Evolutionary conservation across 37 sponge, comb jelly and placozoan genomes (phyloP), one percentile per base, ranked within the genome.

Genomic region (Aphrocallistes beatrix): DNA sequence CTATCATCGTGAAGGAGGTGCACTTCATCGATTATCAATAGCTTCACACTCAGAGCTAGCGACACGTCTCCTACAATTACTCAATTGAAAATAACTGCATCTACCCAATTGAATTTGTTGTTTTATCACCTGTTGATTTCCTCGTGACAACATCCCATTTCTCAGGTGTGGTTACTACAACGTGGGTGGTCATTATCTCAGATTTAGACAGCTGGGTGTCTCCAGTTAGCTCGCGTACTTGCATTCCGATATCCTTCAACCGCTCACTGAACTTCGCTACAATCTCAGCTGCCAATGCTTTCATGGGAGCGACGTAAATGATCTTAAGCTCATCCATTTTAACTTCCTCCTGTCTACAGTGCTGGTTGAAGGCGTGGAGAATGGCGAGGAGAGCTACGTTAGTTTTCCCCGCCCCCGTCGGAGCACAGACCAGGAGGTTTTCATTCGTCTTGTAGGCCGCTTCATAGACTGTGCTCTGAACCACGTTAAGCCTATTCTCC

Each of bases 101-200:
- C 13, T 16, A 19, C n/a, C 75, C n/a, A 60, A 30, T 42, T 42
- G 13, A 16, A 42, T 42, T 16, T 16, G 13, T 6, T 13, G n/a
- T 3, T 60, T 13, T 25, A 19, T 60, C 10, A 60, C 75, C 75
- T 6, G 95, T 94, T 13, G 92, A 89, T 84, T 98, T 98, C 17
- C 99, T 60, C n/a, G 99, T 98, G 30, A 98, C 96, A 32, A 98
- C 99, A 82, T 98, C 99, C 99, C 99, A 98, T 84, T 98, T 98
- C 92, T 98, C 99, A 10, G 99, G 99, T 17, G 99, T 98, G 36
- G 96, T 95, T 51, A 98, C 94, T 82, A 98, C 89, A 36, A 96
- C 96, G 89, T 98, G 99, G 0, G 99, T 98, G 51, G 87, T 85
- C 85, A 88, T 81, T 28, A 95, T 91, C 89, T 98, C 99, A 50